Percentiles rank a stretch among this genome's conserved stretches.
Conservation (phyloP, 2,113 vertebrate genomes). For the Choloepus hoffmanni region DNA sequence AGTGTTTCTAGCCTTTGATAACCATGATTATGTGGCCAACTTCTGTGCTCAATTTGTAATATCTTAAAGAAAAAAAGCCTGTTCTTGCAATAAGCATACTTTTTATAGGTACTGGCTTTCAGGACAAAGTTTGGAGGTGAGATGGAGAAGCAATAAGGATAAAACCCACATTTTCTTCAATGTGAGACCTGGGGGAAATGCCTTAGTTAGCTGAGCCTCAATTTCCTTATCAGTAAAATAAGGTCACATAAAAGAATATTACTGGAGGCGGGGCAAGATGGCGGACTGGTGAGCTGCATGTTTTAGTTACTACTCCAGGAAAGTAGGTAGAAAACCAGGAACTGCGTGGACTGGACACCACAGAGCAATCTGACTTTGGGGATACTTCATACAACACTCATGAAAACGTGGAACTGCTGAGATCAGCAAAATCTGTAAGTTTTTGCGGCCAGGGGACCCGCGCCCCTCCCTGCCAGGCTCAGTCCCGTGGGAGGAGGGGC, state of each 20-base stretch:
- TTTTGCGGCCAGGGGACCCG: too few species aligned
- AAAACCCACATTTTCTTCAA: not conserved
- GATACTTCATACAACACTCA: too few species aligned
- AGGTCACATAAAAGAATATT: not conserved
- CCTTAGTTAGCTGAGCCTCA: not conserved
- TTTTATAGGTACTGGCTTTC: not conserved
- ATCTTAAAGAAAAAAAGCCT: constrained; percentile 26
- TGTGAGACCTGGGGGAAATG: not conserved
- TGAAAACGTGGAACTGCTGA: too few species aligned
- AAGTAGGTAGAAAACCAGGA: too few species aligned
- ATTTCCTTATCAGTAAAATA: constrained; percentile 49
- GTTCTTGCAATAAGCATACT: not conserved
- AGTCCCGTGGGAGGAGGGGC: too few species aligned
- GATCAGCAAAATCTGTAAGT: too few species aligned
- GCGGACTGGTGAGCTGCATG: too few species aligned
- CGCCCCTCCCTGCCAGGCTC: too few species aligned
- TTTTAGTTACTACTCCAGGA: too few species aligned
- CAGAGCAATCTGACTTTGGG: too few species aligned
- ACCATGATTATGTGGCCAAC: not conserved
- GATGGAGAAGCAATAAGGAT: constrained; percentile 25
- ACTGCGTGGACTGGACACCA: too few species aligned
- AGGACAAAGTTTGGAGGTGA: not conserved
- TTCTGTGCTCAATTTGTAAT: not conserved
- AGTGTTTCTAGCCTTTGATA: not conserved
- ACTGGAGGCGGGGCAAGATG: not conserved